Evolutionary conservation across 2,888 invertebrate species (phyloP), one percentile per base, ranked within the genome.

Genomic region (Liopterus haemorrhoidalis): DNA sequence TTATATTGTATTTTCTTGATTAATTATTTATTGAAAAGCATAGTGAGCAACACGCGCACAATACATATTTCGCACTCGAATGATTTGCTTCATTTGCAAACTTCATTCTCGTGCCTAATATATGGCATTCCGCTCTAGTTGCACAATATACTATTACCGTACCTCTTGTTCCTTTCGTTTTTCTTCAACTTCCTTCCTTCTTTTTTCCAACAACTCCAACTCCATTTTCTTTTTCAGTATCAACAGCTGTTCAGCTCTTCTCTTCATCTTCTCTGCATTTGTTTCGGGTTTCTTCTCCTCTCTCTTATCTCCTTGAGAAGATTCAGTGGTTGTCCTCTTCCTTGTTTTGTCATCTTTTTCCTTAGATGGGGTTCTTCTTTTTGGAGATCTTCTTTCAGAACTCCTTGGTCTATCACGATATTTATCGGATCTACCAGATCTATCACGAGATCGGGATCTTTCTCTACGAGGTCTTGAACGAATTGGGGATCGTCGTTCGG

Each of bases 211-310:
- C 27, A 73, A 69, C 52, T 75, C 74, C 50, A 73, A 63, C 46
- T 78, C 76, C 70, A 78, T 78, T 53, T 79, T 78, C 54, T 77
- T 76, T 53, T 76, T 75, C 30, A 78, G 60, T 50, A 75, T 59
- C 49, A 73, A 58, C 12, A 74, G 60, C 18, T 75, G 72, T 55
- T 73, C 73, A 0, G 69, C 71, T 1, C 72, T 63, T 50, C 57
- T 39, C 41, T 59, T 60, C 35, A 60, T 58, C 31, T 61, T 59
- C 43, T 67, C 67, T 0, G 63, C 61, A 11, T 65, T 64, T 6
- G 49, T 48, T 40, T 57, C 63, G 8, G 56, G 41, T 49, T 57
- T 59, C 46, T 59, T 56, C 11, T 56, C 54, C 2, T 55, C 50
- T 1, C 49, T 39, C 42, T 56, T 56, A 21, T 16, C 25, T 43